Evolutionary conservation across 2,113 vertebrate genomes (phyloP), one percentile per base, ranked within the genome.

Genomic region (Erinaceus europaeus): DNA sequence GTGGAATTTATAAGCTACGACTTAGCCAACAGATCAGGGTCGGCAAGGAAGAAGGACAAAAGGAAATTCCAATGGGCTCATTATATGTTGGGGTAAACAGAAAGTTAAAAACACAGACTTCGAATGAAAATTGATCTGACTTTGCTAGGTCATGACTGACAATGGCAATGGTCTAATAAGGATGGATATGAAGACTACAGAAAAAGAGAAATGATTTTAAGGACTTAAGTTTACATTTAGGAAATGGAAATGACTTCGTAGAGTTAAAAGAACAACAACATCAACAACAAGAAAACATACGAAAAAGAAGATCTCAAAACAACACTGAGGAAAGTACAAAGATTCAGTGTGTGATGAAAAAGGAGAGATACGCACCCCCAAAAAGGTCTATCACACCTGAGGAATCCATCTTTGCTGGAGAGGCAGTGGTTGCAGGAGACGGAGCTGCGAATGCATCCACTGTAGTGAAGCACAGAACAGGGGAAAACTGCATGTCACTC

Each of bases 311-410:
- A 32, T 89, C 32, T 74, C 59, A 71, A 83, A 64, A 80, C 27
- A 64, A 44, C 50, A 62, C n/a, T 36, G 27, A 53, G 32, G 27
- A 3, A 15, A 27, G 29, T 38, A 20, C 32, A 38, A 75, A 90
- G 91, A 94, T 74, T 84, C 89, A 80, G 52, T 34, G 86, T 94
- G 82, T 92, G 88, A 92, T 87, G 94, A 95, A 95, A 92, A 93
- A 96, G 86, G 85, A 96, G 90, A 94, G 94, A 97, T 97, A 97
- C 97, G 97, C 97, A 99, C 99, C 99, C 98, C 98, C 98, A 95
- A 99, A 98, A 91, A 99, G 98, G 96, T 99, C 98, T 96, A 99
- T 98, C 94, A 99, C 99, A 91, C 98, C 98, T 79, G 97, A 97
- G 73, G 98, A 97, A 83, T 99, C 98, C 95, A 97, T 94, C 97